Conservation (phyloP, 1,140 invertebrate species). For the Lepeophtheirus salmonis region DNA sequence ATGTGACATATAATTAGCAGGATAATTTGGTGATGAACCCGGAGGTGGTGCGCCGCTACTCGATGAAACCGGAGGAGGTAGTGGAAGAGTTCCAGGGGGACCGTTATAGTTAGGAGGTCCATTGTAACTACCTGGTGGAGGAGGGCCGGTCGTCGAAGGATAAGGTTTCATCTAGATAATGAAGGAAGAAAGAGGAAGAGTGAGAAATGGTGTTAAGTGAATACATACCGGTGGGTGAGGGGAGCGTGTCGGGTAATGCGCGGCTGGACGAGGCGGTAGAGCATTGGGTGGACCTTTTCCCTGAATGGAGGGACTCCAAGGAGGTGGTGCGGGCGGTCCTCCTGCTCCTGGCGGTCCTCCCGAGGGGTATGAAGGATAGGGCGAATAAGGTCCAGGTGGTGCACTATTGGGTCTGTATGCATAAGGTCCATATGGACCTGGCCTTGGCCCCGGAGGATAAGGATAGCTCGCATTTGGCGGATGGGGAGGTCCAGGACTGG, state of each 20-base stretch:
- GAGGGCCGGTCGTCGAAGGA: too few relatives aligned
- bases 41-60: neutral
- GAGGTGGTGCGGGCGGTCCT: too few relatives aligned
- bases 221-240: neutral
- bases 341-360: neutral
- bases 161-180: too few relatives aligned
- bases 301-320: too few relatives aligned
- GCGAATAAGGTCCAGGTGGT: neutral
- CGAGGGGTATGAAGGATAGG: neutral
- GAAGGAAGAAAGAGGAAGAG: too few relatives aligned
- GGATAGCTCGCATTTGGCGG: neutral
- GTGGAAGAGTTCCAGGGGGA: neutral
- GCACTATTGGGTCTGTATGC: neutral
- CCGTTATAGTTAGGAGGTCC: conserved; percentile 2
- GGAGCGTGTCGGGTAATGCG: neutral
- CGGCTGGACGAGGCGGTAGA: neutral
- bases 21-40: neutral
- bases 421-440: neutral
- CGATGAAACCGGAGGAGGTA: neutral
- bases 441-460: neutral
- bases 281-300: neutral
- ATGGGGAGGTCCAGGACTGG: neutral
- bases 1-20: neutral
- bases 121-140: neutral
- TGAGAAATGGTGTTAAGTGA: neutral